These are phyloP conservation scores for Tragelaphus scriptus DNA, from an alignment of 2,113 vertebrate genomes.

Conservation along the genomic window DNA sequence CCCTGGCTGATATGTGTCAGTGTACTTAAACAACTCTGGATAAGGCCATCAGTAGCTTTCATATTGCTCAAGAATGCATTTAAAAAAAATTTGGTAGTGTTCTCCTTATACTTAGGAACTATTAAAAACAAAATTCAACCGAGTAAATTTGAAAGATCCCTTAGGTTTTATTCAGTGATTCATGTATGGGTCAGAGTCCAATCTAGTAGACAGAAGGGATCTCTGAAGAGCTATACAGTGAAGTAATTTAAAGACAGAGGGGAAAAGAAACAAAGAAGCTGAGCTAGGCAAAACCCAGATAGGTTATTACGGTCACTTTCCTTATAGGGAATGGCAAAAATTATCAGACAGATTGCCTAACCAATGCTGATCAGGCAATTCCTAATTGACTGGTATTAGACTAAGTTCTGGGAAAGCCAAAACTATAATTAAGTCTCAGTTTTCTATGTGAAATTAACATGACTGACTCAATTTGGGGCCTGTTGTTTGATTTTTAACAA, in stretches of 20 bases:
- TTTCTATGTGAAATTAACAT: neutral
- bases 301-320: neutral
- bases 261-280: neutral
- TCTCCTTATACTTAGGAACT: neutral
- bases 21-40: neutral
- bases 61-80: neutral
- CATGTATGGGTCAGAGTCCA: neutral
- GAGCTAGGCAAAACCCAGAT: neutral
- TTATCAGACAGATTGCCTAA: neutral
- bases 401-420: neutral
- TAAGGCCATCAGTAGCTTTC: neutral
- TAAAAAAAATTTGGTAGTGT: neutral
- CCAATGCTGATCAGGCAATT: neutral
- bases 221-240: neutral
- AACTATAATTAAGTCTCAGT: neutral
- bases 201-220: neutral
- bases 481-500: neutral
- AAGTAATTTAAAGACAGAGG: neutral
- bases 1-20: neutral
- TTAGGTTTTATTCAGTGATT: neutral
- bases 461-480: neutral
- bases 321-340: neutral
- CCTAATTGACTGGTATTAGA: neutral
- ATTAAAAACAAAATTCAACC: neutral
- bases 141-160: neutral